Evolutionary conservation across 2,113 vertebrate species (phyloP).

Genomic region (Ophiodon elongatus): DNA sequence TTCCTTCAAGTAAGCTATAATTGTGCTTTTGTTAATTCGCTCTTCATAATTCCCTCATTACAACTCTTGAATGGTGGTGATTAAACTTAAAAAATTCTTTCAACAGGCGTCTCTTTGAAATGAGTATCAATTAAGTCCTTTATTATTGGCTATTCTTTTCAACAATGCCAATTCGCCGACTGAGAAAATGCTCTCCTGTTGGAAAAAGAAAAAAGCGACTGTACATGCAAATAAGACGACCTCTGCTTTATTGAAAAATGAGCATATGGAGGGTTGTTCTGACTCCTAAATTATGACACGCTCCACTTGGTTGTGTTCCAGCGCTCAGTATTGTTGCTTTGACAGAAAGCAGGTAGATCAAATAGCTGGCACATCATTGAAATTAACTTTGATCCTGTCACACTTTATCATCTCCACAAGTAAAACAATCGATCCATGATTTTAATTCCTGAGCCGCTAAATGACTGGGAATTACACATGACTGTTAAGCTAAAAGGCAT

Average conservation of each 20-base stretch:
- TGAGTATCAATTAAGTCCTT: slow-evolving; percentile 80
- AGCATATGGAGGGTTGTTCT: slow-evolving; percentile 56
- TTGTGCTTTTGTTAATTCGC: slow-evolving; percentile 78
- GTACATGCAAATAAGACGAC: slow-evolving; percentile 54
- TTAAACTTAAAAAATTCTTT: slow-evolving; percentile 78
- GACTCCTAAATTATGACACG: slow-evolving; percentile 55
- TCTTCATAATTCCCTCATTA: slow-evolving; percentile 81
- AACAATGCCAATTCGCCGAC: slow-evolving; percentile 65
- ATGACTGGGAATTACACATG: slow-evolving; percentile 33
- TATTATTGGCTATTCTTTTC: slow-evolving; percentile 76
- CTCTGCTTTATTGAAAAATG: slow-evolving; percentile 55
- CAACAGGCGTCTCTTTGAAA: slow-evolving; percentile 81
- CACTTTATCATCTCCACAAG: slow-evolving; percentile 44
- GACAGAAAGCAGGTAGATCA: slow-evolving; percentile 61
- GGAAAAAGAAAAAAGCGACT: slow-evolving; percentile 17
- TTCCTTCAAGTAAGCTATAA: slow-evolving; percentile 63
- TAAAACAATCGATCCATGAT: slow-evolving; percentile 57
- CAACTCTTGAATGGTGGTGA: slow-evolving; percentile 74
- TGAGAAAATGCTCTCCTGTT: slow-evolving; percentile 51
- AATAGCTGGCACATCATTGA: slow-evolving; percentile 50
- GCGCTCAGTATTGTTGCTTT: slow-evolving; percentile 43
- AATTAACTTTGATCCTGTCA: slow-evolving; percentile 48
- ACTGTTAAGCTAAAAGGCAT: slow-evolving; percentile 46
- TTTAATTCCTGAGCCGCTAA: slow-evolving; percentile 30
- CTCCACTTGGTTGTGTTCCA: slow-evolving; percentile 51